Base-by-base conservation (phyloP, 2,888 invertebrate species). In the Oscheius sp. region DNA sequence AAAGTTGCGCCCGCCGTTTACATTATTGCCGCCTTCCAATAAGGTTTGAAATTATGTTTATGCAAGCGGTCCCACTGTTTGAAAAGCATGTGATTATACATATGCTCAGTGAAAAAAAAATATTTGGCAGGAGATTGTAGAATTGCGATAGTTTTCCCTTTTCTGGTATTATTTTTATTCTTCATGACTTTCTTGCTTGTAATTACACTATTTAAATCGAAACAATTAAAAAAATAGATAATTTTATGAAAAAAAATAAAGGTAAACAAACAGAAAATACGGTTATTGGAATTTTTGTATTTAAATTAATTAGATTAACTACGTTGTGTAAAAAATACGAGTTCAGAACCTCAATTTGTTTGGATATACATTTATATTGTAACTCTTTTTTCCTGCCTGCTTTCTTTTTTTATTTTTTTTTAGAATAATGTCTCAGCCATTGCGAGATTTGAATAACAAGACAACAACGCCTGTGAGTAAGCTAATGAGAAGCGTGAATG, bases 381-480 rank as follows among this genome's bases (percentile, higher is more conserved):
- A 36, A 8, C 8, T 36, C 14, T 14, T 36, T 36, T 36, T 14
- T 36, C 8, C 8, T 44, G 45, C 45, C 24, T 22, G 22, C 20
- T 24, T 47, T 22, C 22, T 5, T 47, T 12, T 47, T 24, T 47
- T 3, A 2, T 5, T 22, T 12, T 47, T 2, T 20, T 22, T 47
- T 5, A 47, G 22, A 20, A 47, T 24, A 24, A 47, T 47, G 47
- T 47, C 47, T 2, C 20, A 47, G 20, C 20, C 24, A 20, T 20
- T 67, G 24, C 61, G 67, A 22, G 67, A 67, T 49, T 4, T 51
- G 12, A 33, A 63, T 22, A 62, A 62, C 30, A 63, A 51, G 47
- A 44, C 26, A 14, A 14, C 26, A 12, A 68, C 64, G 38, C 64
- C 68, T 24, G 68, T 63, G n/a, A 68, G 56, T 41, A 68, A 63